Evolutionary conservation across 2,888 invertebrate species (phyloP).

Genomic region (Xestia xanthographa): DNA sequence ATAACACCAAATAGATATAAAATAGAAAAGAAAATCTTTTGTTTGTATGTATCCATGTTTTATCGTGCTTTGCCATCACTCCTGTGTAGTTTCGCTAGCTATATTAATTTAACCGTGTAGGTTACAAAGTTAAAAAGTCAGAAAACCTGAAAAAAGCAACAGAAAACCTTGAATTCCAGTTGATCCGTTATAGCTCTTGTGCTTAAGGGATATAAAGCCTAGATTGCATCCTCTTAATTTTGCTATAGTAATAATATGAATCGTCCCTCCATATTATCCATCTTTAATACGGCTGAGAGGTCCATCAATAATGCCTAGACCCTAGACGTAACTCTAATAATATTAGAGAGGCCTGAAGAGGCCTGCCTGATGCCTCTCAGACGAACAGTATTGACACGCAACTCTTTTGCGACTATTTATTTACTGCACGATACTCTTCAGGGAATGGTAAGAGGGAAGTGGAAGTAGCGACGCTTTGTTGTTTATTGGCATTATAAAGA

Average conservation of each 20-base stretch:
- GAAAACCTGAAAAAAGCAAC: background rate
- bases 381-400: slow-evolving; percentile 51
- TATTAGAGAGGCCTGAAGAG: slow-evolving; percentile 40
- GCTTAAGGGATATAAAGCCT: background rate
- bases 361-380: slow-evolving; percentile 28
- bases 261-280: slow-evolving; percentile 10
- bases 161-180: background rate
- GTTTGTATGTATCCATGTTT: background rate
- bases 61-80: background rate
- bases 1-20: background rate
- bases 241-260: slow-evolving; percentile 23
- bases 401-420: slow-evolving; percentile 50
- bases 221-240: slow-evolving; percentile 4
- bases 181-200: background rate
- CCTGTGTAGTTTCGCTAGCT: background rate
- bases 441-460: slow-evolving; percentile 54
- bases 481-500: slow-evolving; percentile 46
- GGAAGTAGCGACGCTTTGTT: slow-evolving; percentile 41
- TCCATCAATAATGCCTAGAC: slow-evolving; percentile 22
- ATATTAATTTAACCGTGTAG: background rate
- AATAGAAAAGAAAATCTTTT: background rate
- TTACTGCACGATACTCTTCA: slow-evolving; percentile 40
- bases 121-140: background rate
- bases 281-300: slow-evolving; percentile 27
- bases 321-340: slow-evolving; percentile 48